Percentiles rank a stretch among this genome's conserved stretches.
These are phyloP conservation scores for Drosophila multiciliata DNA, from an alignment of 2,888 invertebrate genomes.

Conservation along the genomic window DNA sequence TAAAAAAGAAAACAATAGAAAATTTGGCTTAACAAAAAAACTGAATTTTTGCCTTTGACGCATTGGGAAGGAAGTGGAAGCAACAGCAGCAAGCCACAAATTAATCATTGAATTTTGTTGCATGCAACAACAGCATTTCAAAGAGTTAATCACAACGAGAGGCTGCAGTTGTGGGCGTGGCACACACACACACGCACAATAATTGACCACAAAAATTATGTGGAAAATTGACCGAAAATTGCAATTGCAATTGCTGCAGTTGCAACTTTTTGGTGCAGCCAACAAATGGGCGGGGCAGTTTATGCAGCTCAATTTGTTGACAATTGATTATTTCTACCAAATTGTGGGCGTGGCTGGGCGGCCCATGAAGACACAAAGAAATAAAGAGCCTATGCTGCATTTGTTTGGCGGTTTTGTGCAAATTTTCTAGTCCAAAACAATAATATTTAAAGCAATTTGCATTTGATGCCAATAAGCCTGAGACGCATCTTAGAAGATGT, in stretches of 20 bases:
- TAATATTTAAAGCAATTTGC: slow-evolving; percentile 24
- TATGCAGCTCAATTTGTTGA: slow-evolving; percentile 53
- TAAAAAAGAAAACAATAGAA: slow-evolving; percentile 10
- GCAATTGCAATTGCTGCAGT: slow-evolving; percentile 71
- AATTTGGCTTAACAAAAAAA: slow-evolving; percentile 23
- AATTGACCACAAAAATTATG: slow-evolving; percentile 72
- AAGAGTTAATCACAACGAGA: slow-evolving; percentile 66
- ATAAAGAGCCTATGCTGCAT: slow-evolving; percentile 70
- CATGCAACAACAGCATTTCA: slow-evolving; percentile 30
- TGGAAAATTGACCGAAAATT: slow-evolving; percentile 73
- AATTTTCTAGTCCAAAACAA: slow-evolving; percentile 23
- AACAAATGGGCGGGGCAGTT: slow-evolving; percentile 19
- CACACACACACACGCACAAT: slow-evolving; percentile 14
- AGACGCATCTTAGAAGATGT: slow-evolving; percentile 8
- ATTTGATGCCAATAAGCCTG: slow-evolving; percentile 18
- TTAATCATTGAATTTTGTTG: slow-evolving; percentile 50
- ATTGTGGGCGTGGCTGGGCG: slow-evolving; percentile 33
- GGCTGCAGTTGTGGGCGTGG: slow-evolving; percentile 39
- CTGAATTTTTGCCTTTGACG: slow-evolving; percentile 47
- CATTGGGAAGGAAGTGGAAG: slow-evolving; percentile 17
- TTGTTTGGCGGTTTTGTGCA: slow-evolving; percentile 67
- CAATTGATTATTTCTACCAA: slow-evolving; percentile 46
- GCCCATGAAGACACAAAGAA: background rate
- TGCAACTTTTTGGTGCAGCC: slow-evolving; percentile 29
- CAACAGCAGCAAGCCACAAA: slow-evolving; percentile 43